phyloP scores from a whole-genome alignment of 2,888 invertebrate species.

The Proisotoma minuta region DNA sequence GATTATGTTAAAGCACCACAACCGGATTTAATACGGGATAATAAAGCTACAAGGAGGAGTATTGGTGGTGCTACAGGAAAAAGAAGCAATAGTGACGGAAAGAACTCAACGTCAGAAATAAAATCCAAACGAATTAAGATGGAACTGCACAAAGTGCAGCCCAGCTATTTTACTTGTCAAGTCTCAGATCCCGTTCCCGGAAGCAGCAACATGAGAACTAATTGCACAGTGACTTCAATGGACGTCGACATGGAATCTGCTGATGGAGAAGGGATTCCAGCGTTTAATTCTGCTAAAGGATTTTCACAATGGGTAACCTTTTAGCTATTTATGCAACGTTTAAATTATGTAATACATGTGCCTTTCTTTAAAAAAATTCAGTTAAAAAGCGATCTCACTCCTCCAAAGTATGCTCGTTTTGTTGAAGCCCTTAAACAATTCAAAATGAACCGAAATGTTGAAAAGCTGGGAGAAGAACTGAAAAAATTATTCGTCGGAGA shows the following conservation, averaged over 20 bases:
- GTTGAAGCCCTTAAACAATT: not conserved
- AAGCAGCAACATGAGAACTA: not conserved
- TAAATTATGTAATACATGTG: no score
- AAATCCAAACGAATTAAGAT: not conserved
- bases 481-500: not conserved
- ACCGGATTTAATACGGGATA: not conserved
- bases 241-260: not conserved
- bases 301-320: not conserved
- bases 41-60: not conserved
- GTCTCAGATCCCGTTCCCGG: not conserved
- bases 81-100: not conserved
- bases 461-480: not conserved
- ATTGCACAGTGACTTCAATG: not conserved
- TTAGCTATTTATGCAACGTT: no score
- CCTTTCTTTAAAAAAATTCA: no score
- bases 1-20: not conserved
- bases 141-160: not conserved
- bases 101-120: not conserved
- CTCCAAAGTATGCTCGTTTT: not conserved
- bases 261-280: not conserved
- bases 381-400: conserved; percentile 1
- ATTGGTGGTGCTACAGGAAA: not conserved
- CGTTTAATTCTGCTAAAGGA: not conserved
- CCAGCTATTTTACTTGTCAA: not conserved
- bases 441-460: conserved; percentile 2